Conservation (phyloP, 1,140 invertebrate genomes). For the Heterodera carotae region DNA sequence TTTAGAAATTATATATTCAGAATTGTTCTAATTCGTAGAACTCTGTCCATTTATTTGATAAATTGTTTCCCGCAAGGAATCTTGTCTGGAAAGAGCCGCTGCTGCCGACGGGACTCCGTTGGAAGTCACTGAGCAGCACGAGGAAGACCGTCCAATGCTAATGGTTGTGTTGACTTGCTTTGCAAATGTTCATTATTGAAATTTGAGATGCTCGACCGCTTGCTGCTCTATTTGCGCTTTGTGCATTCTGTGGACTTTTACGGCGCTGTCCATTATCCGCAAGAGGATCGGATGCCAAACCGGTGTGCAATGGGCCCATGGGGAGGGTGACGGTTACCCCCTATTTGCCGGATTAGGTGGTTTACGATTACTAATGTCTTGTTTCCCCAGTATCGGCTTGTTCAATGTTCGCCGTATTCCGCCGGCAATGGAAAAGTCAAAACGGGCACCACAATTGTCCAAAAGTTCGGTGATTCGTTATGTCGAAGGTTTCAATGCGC, state of each 20-base stretch:
- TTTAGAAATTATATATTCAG: no score
- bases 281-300: slow-evolving; percentile 99
- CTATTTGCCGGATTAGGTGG: no score
- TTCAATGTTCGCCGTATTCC: slow-evolving; percentile 85
- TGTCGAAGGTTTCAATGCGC: slow-evolving; percentile 78
- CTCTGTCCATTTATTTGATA: slow-evolving; percentile 66
- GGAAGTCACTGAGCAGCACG: slow-evolving; percentile 70
- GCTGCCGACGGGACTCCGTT: slow-evolving; percentile 69
- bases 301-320: slow-evolving; percentile 66
- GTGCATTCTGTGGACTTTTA: slow-evolving; percentile 99
- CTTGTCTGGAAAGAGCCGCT: slow-evolving; percentile 64
- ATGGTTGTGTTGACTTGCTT: slow-evolving; percentile 69
- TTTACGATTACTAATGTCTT: slow-evolving; percentile 5
- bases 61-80: slow-evolving; percentile 48
- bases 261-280: slow-evolving; percentile 96
- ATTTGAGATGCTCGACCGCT: slow-evolving; percentile 70
- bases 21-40: no score
- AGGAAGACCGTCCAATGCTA: slow-evolving; percentile 78
- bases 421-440: slow-evolving; percentile 71
- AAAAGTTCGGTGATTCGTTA: slow-evolving; percentile 72
- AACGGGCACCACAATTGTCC: slow-evolving; percentile 54
- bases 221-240: slow-evolving; percentile 89
- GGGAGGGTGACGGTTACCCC: no score
- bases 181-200: slow-evolving; percentile 54
- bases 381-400: slow-evolving; percentile 72